Percentiles rank a stretch among this genome's conserved stretches.
These are phyloP conservation scores for Neosalanx taihuensis DNA, from an alignment of 2,797 vertebrate genomes.

Conservation along the genomic window DNA sequence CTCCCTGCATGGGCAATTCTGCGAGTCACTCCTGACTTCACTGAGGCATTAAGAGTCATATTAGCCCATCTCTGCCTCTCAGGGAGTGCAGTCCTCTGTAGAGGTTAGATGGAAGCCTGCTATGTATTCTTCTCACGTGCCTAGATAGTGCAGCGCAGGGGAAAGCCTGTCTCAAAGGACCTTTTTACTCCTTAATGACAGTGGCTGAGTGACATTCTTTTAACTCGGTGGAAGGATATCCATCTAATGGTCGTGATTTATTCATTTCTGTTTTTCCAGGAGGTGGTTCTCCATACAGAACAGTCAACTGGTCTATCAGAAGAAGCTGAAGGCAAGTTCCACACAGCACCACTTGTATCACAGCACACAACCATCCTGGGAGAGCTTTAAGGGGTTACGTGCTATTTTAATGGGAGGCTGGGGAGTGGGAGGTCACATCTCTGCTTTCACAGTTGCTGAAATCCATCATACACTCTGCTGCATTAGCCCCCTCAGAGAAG, in stretches of 20 bases:
- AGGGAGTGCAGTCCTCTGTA: not conserved
- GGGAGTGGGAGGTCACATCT: not conserved
- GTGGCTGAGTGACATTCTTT: constrained; percentile 17
- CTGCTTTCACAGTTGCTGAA: constrained; percentile 23
- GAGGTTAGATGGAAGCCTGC: not conserved
- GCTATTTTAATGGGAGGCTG: constrained; percentile 21
- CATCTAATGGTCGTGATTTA: constrained; percentile 34
- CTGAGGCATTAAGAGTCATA: not conserved
- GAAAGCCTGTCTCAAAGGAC: constrained; percentile 14
- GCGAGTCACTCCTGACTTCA: not conserved
- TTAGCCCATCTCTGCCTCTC: constrained; percentile 1
- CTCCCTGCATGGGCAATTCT: not conserved
- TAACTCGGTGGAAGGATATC: constrained; percentile 22
- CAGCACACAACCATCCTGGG: not conserved
- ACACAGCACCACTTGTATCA: not conserved
- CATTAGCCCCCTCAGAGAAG: constrained; percentile 13
- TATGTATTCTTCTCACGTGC: constrained; percentile 12
- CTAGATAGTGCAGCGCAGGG: constrained; percentile 2
- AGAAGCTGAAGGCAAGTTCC: constrained; percentile 88
- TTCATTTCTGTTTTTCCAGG: constrained; percentile 62
- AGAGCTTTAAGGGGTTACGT: constrained; percentile 45
- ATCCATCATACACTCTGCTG: constrained; percentile 26
- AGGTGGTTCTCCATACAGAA: constrained; percentile 99
- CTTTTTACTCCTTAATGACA: constrained; percentile 23
- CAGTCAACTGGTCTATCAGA: constrained; percentile 98